Conservation (phyloP, 2,888 invertebrate genomes). For the Machimus atricapillus region DNA sequence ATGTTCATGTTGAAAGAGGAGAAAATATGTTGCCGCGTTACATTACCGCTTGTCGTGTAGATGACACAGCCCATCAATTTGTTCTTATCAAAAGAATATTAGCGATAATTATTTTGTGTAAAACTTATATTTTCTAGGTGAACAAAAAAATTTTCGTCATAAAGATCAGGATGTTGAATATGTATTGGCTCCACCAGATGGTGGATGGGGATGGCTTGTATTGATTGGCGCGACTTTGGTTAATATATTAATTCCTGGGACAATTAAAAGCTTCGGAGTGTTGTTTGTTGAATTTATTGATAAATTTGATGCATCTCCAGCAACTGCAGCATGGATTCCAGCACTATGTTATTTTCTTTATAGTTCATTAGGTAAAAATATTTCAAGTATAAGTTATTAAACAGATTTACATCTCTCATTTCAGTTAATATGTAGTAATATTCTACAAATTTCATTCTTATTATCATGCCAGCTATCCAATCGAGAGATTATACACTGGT, state of each 20-base stretch:
- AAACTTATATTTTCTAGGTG: not conserved
- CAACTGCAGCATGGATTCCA: constrained; percentile 83
- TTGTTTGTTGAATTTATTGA: constrained; percentile 82
- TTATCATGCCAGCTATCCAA: constrained; percentile 45
- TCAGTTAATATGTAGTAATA: constrained; percentile 4
- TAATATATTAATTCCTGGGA: constrained; percentile 85
- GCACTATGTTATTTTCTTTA: constrained; percentile 87
- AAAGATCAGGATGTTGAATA: constrained; percentile 63
- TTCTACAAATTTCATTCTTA: constrained; percentile 44
- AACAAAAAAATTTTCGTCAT: not conserved
- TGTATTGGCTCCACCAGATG: constrained; percentile 81
- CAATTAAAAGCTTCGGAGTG: constrained; percentile 87
- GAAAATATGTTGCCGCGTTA: too few species aligned
- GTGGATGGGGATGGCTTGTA: constrained; percentile 86
- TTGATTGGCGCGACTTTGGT: constrained; percentile 78
- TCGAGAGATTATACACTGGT: constrained; percentile 34
- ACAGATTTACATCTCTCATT: not conserved
- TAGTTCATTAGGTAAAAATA: constrained; percentile 78
- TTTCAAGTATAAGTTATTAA: not conserved
- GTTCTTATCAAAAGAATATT: too few species aligned
- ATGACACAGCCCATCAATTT: too few species aligned
- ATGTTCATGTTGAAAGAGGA: too few species aligned
- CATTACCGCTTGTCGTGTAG: too few species aligned
- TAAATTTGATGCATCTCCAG: constrained; percentile 75
- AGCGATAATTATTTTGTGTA: too few species aligned